Conservation (phyloP, 2,888 invertebrate genomes). For the Terebella lapidaria region DNA sequence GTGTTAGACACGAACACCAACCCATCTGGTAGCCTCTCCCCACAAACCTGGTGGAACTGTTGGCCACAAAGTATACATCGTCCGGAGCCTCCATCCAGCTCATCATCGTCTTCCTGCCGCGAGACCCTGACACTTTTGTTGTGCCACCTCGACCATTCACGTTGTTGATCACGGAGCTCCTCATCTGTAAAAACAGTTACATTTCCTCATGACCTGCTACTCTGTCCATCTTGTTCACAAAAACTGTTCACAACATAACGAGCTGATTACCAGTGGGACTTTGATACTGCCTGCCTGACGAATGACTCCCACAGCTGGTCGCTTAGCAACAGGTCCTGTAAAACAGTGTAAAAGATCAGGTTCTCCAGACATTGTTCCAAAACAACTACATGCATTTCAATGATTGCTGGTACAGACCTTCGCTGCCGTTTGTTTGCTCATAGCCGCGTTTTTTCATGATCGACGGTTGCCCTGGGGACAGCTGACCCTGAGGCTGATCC, state of each 20-base stretch:
- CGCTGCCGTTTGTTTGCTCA: conserved; percentile 77
- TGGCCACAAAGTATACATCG: conserved; percentile 91
- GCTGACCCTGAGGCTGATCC: not conserved
- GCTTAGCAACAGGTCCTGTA: conserved; percentile 67
- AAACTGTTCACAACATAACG: too few relatives aligned
- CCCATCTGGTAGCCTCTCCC: not conserved
- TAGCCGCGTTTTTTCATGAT: conserved; percentile 77
- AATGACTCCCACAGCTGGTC: conserved; percentile 57
- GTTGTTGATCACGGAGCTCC: conserved; percentile 23
- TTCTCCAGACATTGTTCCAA: too few relatives aligned
- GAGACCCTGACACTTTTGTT: not conserved
- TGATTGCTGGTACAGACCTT: too few relatives aligned
- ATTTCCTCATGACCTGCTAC: too few relatives aligned
- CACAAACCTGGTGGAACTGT: conserved; percentile 76
- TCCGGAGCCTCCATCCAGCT: conserved; percentile 98
- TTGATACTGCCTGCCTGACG: conserved; percentile 35
- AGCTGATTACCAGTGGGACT: not conserved
- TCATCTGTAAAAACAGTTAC: conserved; percentile 8
- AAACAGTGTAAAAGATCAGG: not conserved
- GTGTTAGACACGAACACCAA: too few relatives aligned
- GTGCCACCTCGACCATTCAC: conserved; percentile 23
- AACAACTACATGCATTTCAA: too few relatives aligned
- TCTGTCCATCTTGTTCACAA: too few relatives aligned
- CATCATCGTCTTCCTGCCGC: conserved; percentile 56
- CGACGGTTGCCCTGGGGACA: conserved; percentile 36